phyloP scores from a whole-genome alignment of 2,797 vertebrate species.

The Anguilla megastoma region DNA sequence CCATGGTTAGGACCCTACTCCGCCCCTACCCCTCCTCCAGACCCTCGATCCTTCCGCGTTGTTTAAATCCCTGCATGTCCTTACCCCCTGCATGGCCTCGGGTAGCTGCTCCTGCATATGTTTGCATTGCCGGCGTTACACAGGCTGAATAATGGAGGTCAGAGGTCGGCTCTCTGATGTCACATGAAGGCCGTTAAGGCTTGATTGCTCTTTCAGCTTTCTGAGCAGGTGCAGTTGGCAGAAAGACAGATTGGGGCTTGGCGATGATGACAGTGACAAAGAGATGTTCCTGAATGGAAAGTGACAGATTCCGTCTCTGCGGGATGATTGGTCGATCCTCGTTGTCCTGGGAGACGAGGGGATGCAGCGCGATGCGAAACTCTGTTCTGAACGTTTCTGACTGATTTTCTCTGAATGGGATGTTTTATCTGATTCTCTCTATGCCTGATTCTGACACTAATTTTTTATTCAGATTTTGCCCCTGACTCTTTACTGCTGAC shows the following conservation, averaged over 20 bases:
- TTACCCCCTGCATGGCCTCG: neutral
- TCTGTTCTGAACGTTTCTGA: neutral
- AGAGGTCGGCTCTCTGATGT: neutral
- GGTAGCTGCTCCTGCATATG: neutral
- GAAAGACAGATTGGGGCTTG: neutral
- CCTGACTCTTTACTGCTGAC: neutral
- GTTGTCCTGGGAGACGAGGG: neutral
- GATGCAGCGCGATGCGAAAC: neutral
- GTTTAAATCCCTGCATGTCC: neutral
- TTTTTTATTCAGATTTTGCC: neutral
- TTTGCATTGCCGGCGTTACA: neutral
- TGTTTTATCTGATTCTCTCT: neutral
- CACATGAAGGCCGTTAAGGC: neutral
- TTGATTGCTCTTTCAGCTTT: neutral
- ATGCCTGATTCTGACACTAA: neutral
- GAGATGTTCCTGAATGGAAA: conserved; percentile 1
- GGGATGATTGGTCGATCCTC: neutral
- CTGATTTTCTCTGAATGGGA: neutral
- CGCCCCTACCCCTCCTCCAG: neutral
- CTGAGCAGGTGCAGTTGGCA: neutral
- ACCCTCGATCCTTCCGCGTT: neutral
- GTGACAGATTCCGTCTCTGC: neutral
- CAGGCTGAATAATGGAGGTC: neutral
- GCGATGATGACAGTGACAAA: neutral
- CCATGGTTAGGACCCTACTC: neutral